Percentiles rank a stretch among this genome's conserved stretches.
These are phyloP conservation scores for Sebastes melanostomus DNA, from an alignment of 2,797 vertebrate species.

Conservation along the genomic window DNA sequence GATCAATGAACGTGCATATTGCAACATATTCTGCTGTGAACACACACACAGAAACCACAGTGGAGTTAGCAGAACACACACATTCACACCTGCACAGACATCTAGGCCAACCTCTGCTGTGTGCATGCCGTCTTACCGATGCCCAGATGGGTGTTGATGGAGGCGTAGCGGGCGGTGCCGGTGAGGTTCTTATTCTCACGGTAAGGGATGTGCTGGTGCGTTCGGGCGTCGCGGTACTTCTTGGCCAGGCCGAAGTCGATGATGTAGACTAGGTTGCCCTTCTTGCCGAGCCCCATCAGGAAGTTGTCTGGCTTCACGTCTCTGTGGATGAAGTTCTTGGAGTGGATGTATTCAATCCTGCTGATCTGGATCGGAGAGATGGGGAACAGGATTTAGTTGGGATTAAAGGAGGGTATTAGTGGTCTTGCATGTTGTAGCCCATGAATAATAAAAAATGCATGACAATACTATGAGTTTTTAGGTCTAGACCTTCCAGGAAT, in stretches of 20 bases:
- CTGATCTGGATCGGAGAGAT: constrained; percentile 85
- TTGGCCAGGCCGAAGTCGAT: constrained; percentile 98
- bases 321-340: constrained; percentile 98
- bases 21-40: constrained; percentile 2
- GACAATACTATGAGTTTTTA: neutral
- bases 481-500: neutral
- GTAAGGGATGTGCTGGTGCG: constrained; percentile 98
- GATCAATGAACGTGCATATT: constrained; percentile 5
- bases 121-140: constrained; percentile 84
- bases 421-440: neutral
- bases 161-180: constrained; percentile 96
- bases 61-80: neutral
- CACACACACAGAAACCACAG: neutral
- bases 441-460: neutral
- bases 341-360: constrained; percentile 97
- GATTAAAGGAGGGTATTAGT: neutral
- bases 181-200: constrained; percentile 98
- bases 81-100: neutral
- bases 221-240: constrained; percentile 95
- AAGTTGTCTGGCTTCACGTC: constrained; percentile 98
- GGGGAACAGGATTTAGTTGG: neutral
- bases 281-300: constrained; percentile 97
- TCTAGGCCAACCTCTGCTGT: neutral
- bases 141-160: constrained; percentile 97
- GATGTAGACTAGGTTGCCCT: constrained; percentile 97